These are phyloP conservation scores for Oligia latruncula DNA, from an alignment of 2,888 invertebrate genomes.

Conservation along the genomic window DNA sequence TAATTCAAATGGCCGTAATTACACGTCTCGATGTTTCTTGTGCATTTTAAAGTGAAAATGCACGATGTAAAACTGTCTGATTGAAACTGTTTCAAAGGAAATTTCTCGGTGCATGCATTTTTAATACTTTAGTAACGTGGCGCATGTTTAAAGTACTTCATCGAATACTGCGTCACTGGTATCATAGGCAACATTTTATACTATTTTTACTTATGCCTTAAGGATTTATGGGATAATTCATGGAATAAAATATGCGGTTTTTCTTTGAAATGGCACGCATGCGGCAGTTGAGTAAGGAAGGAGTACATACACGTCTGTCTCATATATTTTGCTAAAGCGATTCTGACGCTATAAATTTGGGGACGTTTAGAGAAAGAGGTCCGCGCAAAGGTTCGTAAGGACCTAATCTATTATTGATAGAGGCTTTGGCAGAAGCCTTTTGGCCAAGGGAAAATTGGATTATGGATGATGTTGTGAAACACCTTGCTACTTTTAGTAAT, in stretches of 20 bases:
- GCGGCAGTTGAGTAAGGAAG: slow-evolving; percentile 55
- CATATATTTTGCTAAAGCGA: slow-evolving; percentile 73
- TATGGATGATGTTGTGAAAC: slow-evolving; percentile 67
- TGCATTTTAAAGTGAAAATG: slow-evolving; percentile 51
- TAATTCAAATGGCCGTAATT: slow-evolving; percentile 58
- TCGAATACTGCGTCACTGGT: slow-evolving; percentile 1
- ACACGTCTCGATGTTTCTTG: slow-evolving; percentile 35
- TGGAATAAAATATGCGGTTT: slow-evolving; percentile 66
- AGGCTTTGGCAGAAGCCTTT: slow-evolving; percentile 70
- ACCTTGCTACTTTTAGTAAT: slow-evolving; percentile 60
- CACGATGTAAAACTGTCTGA: slow-evolving; percentile 44
- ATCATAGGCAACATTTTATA: slow-evolving; percentile 3
- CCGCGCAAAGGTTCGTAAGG: slow-evolving; percentile 74
- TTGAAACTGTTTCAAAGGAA: slow-evolving; percentile 36
- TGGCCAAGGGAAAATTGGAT: slow-evolving; percentile 70
- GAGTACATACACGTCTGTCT: slow-evolving; percentile 61
- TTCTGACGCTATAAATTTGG: slow-evolving; percentile 74
- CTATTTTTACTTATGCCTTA: not conserved
- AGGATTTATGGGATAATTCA: slow-evolving; percentile 58
- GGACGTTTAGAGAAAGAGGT: slow-evolving; percentile 75
- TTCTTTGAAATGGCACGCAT: slow-evolving; percentile 62
- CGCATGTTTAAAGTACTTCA: slow-evolving; percentile 10
- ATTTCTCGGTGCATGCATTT: slow-evolving; percentile 27
- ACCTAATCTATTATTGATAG: slow-evolving; percentile 81
- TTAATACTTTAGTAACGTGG: slow-evolving; percentile 34